Evolutionary conservation across 2,113 vertebrate species (phyloP).

Genomic region (Plestiodon gilberti): DNA sequence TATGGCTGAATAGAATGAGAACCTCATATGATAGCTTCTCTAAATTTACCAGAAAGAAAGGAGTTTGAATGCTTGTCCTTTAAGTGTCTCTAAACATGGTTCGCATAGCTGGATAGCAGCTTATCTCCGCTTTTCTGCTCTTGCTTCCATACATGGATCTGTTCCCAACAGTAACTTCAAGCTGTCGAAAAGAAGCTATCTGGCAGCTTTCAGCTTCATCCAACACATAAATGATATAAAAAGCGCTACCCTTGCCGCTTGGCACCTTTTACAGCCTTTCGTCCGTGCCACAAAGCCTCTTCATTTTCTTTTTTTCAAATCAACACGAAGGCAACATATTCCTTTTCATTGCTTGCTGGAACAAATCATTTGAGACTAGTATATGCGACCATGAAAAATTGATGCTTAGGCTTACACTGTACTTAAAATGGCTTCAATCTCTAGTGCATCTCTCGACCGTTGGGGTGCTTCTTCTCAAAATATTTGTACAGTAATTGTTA

Average conservation of each 20-base stretch:
- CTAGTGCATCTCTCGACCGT: neutral
- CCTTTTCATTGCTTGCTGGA: conserved; percentile 25
- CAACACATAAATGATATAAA: conserved; percentile 81
- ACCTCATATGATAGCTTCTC: conserved; percentile 73
- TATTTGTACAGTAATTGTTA: conserved; percentile 21
- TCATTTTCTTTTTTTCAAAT: conserved; percentile 34
- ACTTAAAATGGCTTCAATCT: conserved; percentile 35
- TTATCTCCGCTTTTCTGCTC: conserved; percentile 89
- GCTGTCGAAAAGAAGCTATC: conserved; percentile 85
- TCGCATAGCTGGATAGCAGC: conserved; percentile 86
- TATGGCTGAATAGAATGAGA: conserved; percentile 68
- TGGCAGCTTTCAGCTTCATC: conserved; percentile 84
- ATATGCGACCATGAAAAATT: conserved; percentile 29
- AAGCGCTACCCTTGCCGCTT: conserved; percentile 57
- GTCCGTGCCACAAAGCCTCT: conserved; percentile 36
- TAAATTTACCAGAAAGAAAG: conserved; percentile 89
- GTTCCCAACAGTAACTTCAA: conserved; percentile 84
- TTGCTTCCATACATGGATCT: conserved; percentile 96
- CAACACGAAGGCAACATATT: conserved; percentile 30
- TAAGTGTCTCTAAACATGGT: conserved; percentile 92
- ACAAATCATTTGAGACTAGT: conserved; percentile 35
- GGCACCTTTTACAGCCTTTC: conserved; percentile 42
- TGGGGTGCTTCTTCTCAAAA: conserved; percentile 36
- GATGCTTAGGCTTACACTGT: conserved; percentile 23
- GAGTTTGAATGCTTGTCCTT: conserved; percentile 80